Percentiles rank a stretch among this genome's conserved stretches.
phyloP scores from a whole-genome alignment of 2,797 vertebrate genomes.

The Apogon talboti region DNA sequence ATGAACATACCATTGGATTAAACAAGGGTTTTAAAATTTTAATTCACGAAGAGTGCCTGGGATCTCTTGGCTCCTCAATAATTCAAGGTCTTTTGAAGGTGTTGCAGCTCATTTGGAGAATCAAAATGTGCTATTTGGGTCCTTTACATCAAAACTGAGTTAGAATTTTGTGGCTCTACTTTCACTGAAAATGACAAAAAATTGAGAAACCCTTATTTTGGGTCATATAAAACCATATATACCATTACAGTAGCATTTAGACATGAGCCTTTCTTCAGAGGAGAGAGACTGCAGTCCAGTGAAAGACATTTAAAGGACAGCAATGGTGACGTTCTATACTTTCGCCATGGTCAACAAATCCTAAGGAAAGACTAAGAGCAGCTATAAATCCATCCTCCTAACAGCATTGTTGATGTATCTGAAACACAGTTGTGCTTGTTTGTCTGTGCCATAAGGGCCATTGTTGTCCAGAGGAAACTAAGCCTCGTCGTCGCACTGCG shows the following conservation, averaged over 20 bases:
- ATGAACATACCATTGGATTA: slow-evolving; percentile 75
- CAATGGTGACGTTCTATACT: no score
- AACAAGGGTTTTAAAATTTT: slow-evolving; percentile 75
- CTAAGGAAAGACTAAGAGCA: no score
- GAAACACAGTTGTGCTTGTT: no score
- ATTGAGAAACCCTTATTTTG: not conserved
- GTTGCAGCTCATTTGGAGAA: slow-evolving; percentile 68
- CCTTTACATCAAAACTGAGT: slow-evolving; percentile 46
- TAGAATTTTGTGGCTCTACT: slow-evolving; percentile 23
- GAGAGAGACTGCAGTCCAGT: slow-evolving; percentile 10
- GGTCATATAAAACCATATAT: not conserved
- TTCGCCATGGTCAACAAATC: no score
- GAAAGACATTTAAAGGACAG: slow-evolving; percentile 32
- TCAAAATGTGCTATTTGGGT: slow-evolving; percentile 61
- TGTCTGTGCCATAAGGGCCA: no score
- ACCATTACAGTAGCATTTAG: slow-evolving; percentile 6
- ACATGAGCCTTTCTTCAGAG: slow-evolving; percentile 21
- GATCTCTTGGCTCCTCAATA: slow-evolving; percentile 76
- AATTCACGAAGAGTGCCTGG: slow-evolving; percentile 70
- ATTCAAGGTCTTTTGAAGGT: slow-evolving; percentile 76
- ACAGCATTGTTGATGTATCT: no score
- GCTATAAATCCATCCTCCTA: no score
- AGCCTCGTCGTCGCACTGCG: no score
- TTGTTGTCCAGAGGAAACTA: no score
- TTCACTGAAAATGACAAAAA: not conserved